Evolutionary conservation across 64 coral and sea anemone species (phyloP).

Genomic region (Dendrophyllia cribrosa): DNA sequence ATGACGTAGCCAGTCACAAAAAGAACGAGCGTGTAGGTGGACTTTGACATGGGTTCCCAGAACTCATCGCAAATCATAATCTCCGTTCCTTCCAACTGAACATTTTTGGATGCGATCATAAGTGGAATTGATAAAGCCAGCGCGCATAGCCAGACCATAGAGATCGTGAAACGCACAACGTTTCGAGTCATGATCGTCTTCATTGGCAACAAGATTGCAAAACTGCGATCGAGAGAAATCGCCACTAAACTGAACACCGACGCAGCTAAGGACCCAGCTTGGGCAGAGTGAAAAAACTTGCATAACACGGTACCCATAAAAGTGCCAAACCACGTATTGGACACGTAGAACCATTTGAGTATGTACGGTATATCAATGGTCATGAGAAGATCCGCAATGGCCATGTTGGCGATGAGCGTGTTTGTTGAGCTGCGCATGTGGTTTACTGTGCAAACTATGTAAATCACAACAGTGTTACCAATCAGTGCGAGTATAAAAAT

Average conservation of each 20-base stretch:
- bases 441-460: slow-evolving; percentile 61
- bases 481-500: slow-evolving; percentile 51
- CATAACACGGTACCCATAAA: slow-evolving; percentile 57
- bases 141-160: slow-evolving; percentile 16
- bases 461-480: slow-evolving; percentile 46
- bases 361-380: slow-evolving; percentile 76
- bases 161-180: slow-evolving; percentile 50
- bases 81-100: background rate
- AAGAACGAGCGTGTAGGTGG: background rate
- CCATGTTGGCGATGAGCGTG: slow-evolving; percentile 79
- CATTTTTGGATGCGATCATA: slow-evolving; percentile 3
- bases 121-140: slow-evolving; percentile 29
- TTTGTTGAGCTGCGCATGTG: slow-evolving; percentile 80
- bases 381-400: slow-evolving; percentile 68
- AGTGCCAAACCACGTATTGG: slow-evolving; percentile 53
- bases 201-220: slow-evolving; percentile 76
- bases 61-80: background rate
- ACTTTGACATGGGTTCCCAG: background rate
- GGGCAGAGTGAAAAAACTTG: slow-evolving; percentile 59
- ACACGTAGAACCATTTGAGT: slow-evolving; percentile 59
- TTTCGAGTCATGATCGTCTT: slow-evolving; percentile 48
- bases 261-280: slow-evolving; percentile 44
- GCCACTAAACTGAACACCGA: slow-evolving; percentile 69
- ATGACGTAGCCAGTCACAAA: slow-evolving; percentile 17
- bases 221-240: slow-evolving; percentile 65